A percentile compares a stretch with the other conserved stretches of the same genome.
These are phyloP conservation scores for Poecile montanus DNA, from an alignment of 2,797 vertebrate genomes.

Conservation along the genomic window DNA sequence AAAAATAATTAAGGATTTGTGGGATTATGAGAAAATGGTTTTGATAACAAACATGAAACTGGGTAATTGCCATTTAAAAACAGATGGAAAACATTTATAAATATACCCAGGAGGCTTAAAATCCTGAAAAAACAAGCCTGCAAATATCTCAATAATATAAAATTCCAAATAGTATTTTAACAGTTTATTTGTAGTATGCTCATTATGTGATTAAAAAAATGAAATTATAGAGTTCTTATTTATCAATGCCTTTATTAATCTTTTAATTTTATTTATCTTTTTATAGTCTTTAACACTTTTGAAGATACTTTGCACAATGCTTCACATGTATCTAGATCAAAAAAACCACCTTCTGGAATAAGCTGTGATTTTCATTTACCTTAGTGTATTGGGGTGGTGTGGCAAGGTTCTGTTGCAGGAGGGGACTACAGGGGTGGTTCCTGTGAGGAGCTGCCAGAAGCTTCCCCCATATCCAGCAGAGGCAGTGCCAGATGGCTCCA, in stretches of 20 bases:
- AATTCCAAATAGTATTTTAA: not conserved
- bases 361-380: not conserved
- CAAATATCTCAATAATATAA: not conserved
- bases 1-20: not conserved
- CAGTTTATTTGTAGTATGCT: not conserved
- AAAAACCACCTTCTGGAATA: not conserved
- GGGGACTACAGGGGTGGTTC: not conserved
- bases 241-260: accelerated
- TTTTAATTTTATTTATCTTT: not conserved
- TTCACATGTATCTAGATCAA: not conserved
- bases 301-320: not conserved
- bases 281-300: not conserved
- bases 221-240: accelerated
- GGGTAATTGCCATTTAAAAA: not conserved
- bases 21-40: not conserved
- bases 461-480: not conserved
- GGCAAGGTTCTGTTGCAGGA: not conserved
- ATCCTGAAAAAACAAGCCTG: not conserved
- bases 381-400: not conserved
- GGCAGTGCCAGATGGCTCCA: not conserved
- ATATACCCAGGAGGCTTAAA: not conserved
- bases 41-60: not conserved
- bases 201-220: not conserved
- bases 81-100: not conserved
- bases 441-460: not conserved